phyloP scores from a whole-genome alignment of 1,140 invertebrate genomes.

The Drosophila setifemur region DNA sequence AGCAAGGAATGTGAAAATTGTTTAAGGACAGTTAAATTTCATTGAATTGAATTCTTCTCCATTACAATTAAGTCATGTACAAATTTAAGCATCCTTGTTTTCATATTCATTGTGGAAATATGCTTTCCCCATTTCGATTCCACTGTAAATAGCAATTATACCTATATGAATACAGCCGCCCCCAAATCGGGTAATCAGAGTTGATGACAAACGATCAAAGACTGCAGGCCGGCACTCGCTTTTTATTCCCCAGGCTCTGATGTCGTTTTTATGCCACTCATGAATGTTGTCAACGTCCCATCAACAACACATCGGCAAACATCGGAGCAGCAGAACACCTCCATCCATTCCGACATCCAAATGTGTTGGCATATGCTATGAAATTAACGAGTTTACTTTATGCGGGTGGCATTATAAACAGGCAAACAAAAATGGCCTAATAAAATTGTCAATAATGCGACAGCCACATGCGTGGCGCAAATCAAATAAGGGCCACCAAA shows the following conservation, averaged over 20 bases:
- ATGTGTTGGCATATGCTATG: slow-evolving; percentile 51
- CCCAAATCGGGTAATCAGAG: slow-evolving; percentile 22
- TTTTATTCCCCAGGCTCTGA: slow-evolving; percentile 31
- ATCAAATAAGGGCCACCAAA: slow-evolving; percentile 21
- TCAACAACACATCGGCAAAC: slow-evolving; percentile 31
- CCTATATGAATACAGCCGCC: not conserved
- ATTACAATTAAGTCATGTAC: too few relatives aligned
- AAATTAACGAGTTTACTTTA: slow-evolving; percentile 69
- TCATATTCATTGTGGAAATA: not conserved
- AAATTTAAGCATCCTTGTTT: too few relatives aligned
- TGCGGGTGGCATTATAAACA: slow-evolving; percentile 43
- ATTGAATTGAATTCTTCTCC: too few relatives aligned
- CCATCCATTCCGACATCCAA: not conserved
- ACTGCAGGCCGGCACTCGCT: slow-evolving; percentile 10
- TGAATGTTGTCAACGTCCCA: slow-evolving; percentile 29
- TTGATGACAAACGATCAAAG: slow-evolving; percentile 34
- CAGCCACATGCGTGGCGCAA: slow-evolving; percentile 8
- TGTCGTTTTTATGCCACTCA: slow-evolving; percentile 36
- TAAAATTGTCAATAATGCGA: slow-evolving; percentile 71
- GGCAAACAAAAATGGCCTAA: slow-evolving; percentile 53
- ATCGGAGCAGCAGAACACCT: not conserved
- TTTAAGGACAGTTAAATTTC: too few relatives aligned
- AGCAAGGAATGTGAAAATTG: not conserved
- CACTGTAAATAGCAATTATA: slow-evolving; percentile 27
- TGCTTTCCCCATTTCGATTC: too few relatives aligned